Conservation (phyloP, 2,888 invertebrate species). For the Zelleria hepariella region DNA sequence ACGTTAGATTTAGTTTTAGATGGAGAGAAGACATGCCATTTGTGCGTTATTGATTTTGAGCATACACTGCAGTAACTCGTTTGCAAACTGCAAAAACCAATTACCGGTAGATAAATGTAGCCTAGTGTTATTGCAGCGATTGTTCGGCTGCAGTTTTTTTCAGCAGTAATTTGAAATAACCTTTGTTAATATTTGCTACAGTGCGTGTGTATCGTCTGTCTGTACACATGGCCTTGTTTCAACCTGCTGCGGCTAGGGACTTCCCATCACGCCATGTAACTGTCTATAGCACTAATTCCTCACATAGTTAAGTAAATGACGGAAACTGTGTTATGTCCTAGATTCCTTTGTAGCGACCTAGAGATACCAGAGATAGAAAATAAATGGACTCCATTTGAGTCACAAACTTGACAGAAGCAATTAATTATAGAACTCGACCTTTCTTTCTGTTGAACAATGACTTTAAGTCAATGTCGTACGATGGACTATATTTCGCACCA, state of each 20-base stretch:
- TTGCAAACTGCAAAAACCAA: not conserved
- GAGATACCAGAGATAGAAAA: not conserved
- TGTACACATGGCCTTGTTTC: not conserved
- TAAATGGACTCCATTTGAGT: not conserved
- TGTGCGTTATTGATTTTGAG: not conserved
- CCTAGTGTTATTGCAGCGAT: not conserved
- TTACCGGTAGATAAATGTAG: not conserved
- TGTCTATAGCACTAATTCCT: not conserved
- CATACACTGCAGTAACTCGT: not conserved
- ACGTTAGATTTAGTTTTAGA: not conserved
- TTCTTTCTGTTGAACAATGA: too few relatives aligned
- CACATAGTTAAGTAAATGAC: not conserved
- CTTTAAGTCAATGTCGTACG: too few relatives aligned
- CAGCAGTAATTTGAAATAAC: not conserved
- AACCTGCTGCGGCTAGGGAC: not conserved
- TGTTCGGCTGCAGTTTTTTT: not conserved
- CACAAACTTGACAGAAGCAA: too few relatives aligned
- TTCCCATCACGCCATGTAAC: not conserved
- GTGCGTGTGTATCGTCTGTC: not conserved
- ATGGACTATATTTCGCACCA: too few relatives aligned
- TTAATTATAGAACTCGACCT: too few relatives aligned
- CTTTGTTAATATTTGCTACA: not conserved
- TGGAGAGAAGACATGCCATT: not conserved
- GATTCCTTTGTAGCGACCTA: not conserved
- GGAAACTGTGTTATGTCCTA: not conserved